Evolutionary conservation across 2,113 vertebrate genomes (phyloP).

Genomic region (Pseudopodoces humilis): DNA sequence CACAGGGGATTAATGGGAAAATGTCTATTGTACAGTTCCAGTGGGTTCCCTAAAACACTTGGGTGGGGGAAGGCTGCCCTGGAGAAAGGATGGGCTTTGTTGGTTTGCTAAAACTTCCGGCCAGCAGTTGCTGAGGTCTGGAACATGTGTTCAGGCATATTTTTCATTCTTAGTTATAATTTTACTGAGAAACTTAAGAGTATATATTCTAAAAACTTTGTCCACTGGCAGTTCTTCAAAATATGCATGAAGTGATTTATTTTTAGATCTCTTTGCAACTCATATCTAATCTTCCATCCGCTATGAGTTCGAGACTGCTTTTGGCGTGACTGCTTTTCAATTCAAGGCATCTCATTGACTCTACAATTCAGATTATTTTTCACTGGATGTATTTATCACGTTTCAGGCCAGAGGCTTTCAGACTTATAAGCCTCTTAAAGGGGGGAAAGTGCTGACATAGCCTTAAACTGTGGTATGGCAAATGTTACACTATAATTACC

Average conservation of each 20-base stretch:
- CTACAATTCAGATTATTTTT: slow-evolving; percentile 12
- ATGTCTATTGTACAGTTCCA: neutral
- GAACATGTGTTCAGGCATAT: neutral
- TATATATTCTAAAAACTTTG: neutral
- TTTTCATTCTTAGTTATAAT: neutral
- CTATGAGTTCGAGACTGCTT: neutral
- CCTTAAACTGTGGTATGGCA: slow-evolving; percentile 41
- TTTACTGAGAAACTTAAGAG: neutral
- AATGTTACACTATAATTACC: slow-evolving; percentile 59
- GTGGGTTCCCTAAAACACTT: neutral
- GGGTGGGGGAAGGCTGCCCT: neutral
- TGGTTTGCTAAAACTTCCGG: neutral
- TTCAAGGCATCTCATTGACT: slow-evolving; percentile 29
- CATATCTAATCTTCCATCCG: neutral
- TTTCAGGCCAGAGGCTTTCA: slow-evolving; percentile 7
- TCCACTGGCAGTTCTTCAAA: neutral
- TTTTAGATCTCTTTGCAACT: neutral
- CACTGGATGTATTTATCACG: slow-evolving; percentile 27
- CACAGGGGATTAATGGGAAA: neutral
- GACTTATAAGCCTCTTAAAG: slow-evolving; percentile 41
- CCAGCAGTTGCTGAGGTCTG: neutral
- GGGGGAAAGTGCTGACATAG: slow-evolving; percentile 41
- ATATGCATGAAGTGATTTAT: neutral
- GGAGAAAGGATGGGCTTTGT: neutral
- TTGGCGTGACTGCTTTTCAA: neutral